Percentiles rank a stretch among this genome's conserved stretches.
Evolutionary conservation across 2,113 vertebrate genomes (phyloP).

Genomic region (Leuciscus idus): DNA sequence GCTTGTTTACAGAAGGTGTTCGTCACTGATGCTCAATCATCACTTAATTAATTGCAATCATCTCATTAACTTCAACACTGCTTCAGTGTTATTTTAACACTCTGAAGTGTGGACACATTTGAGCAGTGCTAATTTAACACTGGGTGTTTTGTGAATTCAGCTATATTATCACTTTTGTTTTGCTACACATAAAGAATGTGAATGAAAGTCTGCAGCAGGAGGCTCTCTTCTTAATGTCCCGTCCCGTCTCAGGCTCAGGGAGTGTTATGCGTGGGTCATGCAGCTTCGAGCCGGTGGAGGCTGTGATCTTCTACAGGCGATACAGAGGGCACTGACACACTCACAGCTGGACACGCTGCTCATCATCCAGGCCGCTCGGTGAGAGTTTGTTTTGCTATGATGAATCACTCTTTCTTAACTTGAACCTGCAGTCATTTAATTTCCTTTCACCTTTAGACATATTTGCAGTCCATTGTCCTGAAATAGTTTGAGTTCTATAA

Average conservation of each 20-base stretch:
- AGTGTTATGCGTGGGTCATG: slow-evolving; percentile 76
- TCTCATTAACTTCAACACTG: too few species aligned
- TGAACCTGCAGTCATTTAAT: background rate
- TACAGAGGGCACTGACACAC: slow-evolving; percentile 65
- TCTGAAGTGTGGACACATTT: too few species aligned
- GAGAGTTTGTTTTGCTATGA: slow-evolving; percentile 43
- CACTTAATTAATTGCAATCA: too few species aligned
- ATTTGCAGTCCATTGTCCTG: background rate
- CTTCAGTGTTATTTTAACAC: too few species aligned
- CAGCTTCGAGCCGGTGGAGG: slow-evolving; percentile 66
- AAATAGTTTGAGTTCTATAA: slow-evolving; percentile 2
- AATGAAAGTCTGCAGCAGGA: background rate
- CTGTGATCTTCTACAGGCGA: slow-evolving; percentile 76
- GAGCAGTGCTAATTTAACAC: too few species aligned
- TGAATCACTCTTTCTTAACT: slow-evolving; percentile 19
- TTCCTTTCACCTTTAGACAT: background rate
- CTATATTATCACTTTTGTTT: background rate
- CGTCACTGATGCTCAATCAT: too few species aligned
- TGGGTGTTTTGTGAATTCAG: background rate
- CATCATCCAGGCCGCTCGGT: slow-evolving; percentile 77
- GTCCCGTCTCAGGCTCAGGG: slow-evolving; percentile 68
- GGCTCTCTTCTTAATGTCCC: background rate
- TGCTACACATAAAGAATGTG: background rate
- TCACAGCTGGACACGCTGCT: slow-evolving; percentile 75
- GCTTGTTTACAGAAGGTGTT: too few species aligned